A percentile compares a stretch with the other conserved stretches of the same genome.
Conservation (phyloP, 2,113 vertebrate genomes). For the Albula glossodonta region DNA sequence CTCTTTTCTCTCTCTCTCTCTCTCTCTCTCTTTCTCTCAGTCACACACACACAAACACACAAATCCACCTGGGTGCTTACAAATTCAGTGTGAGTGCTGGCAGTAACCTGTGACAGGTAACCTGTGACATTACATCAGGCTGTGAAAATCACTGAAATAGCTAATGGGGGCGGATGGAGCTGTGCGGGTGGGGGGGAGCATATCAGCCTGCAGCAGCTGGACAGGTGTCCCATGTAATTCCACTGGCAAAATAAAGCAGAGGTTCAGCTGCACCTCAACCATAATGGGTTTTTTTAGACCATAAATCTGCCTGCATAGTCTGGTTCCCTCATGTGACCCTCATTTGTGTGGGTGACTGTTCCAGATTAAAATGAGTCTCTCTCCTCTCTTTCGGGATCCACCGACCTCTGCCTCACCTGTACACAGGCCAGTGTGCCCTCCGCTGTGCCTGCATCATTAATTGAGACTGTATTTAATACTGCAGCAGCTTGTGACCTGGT, state of each 20-base stretch:
- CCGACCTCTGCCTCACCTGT: neutral
- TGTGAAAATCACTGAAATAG: neutral
- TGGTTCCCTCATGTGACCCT: neutral
- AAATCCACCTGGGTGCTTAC: neutral
- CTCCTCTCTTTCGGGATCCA: neutral
- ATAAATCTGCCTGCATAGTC: neutral
- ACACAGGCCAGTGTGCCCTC: neutral
- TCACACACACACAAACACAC: neutral
- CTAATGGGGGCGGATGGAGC: no score
- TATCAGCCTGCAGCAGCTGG: neutral
- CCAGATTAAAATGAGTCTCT: neutral
- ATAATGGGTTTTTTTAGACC: neutral
- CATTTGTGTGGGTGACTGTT: neutral
- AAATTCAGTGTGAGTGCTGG: constrained; percentile 3
- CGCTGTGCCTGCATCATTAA: neutral
- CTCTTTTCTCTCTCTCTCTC: constrained; percentile 18
- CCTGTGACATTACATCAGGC: neutral
- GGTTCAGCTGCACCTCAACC: neutral
- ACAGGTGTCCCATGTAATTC: neutral
- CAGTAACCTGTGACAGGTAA: neutral
- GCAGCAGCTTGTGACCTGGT: neutral
- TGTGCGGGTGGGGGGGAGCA: neutral
- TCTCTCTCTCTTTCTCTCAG: constrained; percentile 13
- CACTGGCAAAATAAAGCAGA: neutral
- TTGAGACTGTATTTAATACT: neutral